Evolutionary conservation across 2,113 vertebrate genomes (phyloP), one percentile per base, ranked within the genome.

Genomic region (Glaucomys volans): DNA sequence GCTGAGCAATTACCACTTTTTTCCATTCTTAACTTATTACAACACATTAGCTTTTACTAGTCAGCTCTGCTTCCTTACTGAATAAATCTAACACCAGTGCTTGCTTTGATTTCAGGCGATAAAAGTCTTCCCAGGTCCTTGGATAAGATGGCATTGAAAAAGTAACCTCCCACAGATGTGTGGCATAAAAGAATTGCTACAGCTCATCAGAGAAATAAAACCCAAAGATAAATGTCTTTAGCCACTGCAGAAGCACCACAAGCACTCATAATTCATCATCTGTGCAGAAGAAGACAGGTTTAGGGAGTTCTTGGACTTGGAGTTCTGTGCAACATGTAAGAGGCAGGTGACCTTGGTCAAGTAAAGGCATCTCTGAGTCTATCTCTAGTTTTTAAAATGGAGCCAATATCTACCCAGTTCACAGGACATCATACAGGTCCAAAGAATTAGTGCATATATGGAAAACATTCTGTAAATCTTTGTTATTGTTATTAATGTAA

Each of bases 41-140:
- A 87, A 62, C 32, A 75, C n/a, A 90, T 57, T 88, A 93, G 42
- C 35, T 88, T 96, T 91, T 72, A 72, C 4, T 74, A 81, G 54
- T 40, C 87, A 88, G 42, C 50, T 32, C 47, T 80, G 50, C 57
- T 93, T 91, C 35, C 52, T 96, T 88, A 59, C n/a, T 82, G 54
- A 96, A 95, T 64, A 82, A 42, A 75, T 18, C 52, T 71, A 59
- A 91, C 90, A 12, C 10, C 32, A 76, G 17, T 72, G 59, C 71
- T 35, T 87, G 37, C 20, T 95, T 62, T 85, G 50, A 91, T 94
- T 92, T 44, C 3, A 28, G 71, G 44, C 95, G 94, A 87, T 54
- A 74, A 86, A 89, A 54, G 80, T 16, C 37, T 94, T 88, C 50
- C 64, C 82, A 85, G 40, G 52, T 32, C 35, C 52, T 88, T 92